These are phyloP conservation scores for Melanostoma scalare DNA, from an alignment of 2,888 invertebrate genomes.

Conservation along the genomic window DNA sequence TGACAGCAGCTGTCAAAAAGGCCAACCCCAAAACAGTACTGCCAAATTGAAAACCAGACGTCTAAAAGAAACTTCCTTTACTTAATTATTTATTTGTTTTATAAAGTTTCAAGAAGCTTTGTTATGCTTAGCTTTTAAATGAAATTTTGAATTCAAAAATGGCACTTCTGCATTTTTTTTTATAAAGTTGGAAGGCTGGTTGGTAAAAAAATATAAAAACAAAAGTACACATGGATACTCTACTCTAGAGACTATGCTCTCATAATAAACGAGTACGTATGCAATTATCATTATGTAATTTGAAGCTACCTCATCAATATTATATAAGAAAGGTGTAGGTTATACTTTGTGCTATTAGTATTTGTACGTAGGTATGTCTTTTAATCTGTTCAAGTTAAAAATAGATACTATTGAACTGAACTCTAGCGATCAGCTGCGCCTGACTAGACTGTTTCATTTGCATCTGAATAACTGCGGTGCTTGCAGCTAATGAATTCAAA, in stretches of 20 bases:
- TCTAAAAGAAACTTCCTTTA: no score
- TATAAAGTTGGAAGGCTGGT: conserved; percentile 8
- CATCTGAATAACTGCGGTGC: neutral
- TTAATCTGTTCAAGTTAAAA: conserved; percentile 41
- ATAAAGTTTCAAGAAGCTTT: no score
- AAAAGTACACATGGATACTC: conserved; percentile 17
- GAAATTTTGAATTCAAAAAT: no score
- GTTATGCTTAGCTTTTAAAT: no score
- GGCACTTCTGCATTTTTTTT: no score
- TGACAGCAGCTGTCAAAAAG: no score
- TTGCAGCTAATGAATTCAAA: conserved; percentile 49
- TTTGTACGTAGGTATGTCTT: conserved; percentile 30
- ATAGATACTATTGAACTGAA: conserved; percentile 44
- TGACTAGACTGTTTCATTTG: conserved; percentile 15
- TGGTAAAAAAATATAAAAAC: conserved; percentile 6
- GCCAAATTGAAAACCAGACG: no score
- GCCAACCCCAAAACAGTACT: no score
- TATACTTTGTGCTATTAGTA: conserved; percentile 9
- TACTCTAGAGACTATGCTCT: conserved; percentile 1
- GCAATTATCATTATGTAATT: conserved; percentile 68
- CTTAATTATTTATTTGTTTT: no score
- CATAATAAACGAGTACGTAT: conserved; percentile 23
- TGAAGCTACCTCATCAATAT: conserved; percentile 63
- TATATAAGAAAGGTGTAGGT: conserved; percentile 51
- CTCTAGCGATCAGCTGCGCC: conserved; percentile 62